Percentiles rank a stretch among this genome's conserved stretches.
phyloP scores from a whole-genome alignment of 1,140 invertebrate genomes.

The Amyelois transitella region DNA sequence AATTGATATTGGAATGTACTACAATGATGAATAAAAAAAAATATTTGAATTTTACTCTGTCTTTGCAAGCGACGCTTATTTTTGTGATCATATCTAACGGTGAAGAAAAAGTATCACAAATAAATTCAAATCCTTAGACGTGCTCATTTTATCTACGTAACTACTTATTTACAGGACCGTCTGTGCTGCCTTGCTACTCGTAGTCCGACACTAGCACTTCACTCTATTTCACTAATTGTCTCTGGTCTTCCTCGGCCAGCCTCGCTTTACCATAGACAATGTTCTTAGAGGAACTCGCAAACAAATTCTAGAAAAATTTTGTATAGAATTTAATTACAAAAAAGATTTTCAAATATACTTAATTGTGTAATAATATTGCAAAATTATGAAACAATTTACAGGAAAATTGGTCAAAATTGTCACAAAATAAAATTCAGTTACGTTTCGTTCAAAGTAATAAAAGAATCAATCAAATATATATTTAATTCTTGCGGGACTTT shows the following conservation, averaged over 20 bases:
- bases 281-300: slow-evolving; percentile 40
- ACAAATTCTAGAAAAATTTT: slow-evolving; percentile 2
- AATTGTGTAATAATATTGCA: too few species aligned
- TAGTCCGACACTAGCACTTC: neutral
- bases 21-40: too few species aligned
- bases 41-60: too few species aligned
- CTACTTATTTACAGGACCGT: slow-evolving; percentile 20
- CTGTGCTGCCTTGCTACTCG: slow-evolving; percentile 12
- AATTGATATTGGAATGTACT: too few species aligned
- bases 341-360: too few species aligned
- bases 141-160: neutral
- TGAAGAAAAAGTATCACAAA: slow-evolving; percentile 16
- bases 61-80: too few species aligned
- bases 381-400: too few species aligned
- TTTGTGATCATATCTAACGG: neutral
- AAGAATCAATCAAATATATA: too few species aligned
- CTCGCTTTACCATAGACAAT: slow-evolving; percentile 66
- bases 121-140: slow-evolving; percentile 5
- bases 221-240: slow-evolving; percentile 14
- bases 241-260: slow-evolving; percentile 25
- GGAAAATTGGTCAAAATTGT: too few species aligned
- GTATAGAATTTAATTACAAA: neutral
- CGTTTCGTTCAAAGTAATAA: too few species aligned
- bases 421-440: too few species aligned
- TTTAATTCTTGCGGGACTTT: too few species aligned